Conservation (phyloP, 1,140 invertebrate genomes). For the Drosophila saltans region DNA sequence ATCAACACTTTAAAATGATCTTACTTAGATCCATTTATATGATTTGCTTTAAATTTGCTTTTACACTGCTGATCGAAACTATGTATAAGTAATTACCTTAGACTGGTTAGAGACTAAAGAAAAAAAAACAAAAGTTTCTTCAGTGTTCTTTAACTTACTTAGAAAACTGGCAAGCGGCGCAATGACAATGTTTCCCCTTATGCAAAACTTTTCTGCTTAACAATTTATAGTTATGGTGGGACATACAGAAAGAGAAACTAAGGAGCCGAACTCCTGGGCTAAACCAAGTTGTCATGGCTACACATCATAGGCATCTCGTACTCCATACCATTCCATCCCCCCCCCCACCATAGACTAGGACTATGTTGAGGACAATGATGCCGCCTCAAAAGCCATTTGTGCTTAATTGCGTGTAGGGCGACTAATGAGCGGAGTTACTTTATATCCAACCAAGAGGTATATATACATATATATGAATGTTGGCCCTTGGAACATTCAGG, state of each 20-base stretch:
- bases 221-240: constrained; percentile 66
- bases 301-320: constrained; percentile 60
- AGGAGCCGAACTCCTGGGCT: constrained; percentile 25
- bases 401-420: constrained; percentile 81
- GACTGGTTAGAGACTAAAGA: background rate
- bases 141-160: constrained; percentile 12
- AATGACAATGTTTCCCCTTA: constrained; percentile 78
- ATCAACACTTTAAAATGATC: no score
- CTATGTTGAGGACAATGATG: constrained; percentile 23
- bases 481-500: constrained; percentile 24
- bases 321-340: no score
- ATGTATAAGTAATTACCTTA: background rate
- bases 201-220: constrained; percentile 71
- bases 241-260: constrained; percentile 1
- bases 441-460: constrained; percentile 59
- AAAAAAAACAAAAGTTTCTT: background rate
- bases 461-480: constrained; percentile 19
- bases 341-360: background rate
- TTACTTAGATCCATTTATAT: no score
- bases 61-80: no score
- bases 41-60: no score
- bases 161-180: constrained; percentile 60
- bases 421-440: constrained; percentile 77
- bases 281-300: constrained; percentile 69
- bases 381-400: constrained; percentile 78